Evolutionary conservation across 2,797 vertebrate species (phyloP).

Genomic region (Lophius americanus): DNA sequence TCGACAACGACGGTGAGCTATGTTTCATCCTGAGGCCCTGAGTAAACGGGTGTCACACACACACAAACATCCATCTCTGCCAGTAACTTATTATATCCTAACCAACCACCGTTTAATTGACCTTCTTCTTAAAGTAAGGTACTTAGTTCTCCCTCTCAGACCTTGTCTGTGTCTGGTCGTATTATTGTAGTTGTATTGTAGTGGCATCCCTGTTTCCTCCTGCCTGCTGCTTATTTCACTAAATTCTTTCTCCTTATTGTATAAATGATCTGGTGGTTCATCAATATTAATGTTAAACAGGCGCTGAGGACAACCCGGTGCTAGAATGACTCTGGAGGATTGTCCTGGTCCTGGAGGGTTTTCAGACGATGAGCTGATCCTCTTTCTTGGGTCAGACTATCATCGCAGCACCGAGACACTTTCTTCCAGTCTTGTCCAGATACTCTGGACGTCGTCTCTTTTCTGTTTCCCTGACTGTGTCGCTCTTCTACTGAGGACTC

Average conservation of each 20-base stretch:
- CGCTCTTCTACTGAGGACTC: conserved; percentile 12
- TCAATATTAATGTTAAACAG: conserved; percentile 58
- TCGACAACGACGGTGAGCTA: conserved; percentile 94
- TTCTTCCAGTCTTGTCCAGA: conserved; percentile 57
- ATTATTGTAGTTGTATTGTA: conserved; percentile 47
- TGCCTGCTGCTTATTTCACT: conserved; percentile 14
- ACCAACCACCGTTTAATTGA: not conserved
- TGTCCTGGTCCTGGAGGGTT: conserved; percentile 24
- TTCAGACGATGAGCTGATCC: conserved; percentile 42
- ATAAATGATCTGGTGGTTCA: conserved; percentile 21
- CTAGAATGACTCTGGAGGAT: conserved; percentile 76
- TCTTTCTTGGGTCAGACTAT: conserved; percentile 51
- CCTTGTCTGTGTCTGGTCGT: conserved; percentile 53
- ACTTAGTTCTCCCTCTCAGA: conserved; percentile 6
- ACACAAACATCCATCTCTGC: conserved; percentile 11
- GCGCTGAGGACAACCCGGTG: conserved; percentile 39
- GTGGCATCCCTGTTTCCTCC: conserved; percentile 16
- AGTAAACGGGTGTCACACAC: conserved; percentile 5
- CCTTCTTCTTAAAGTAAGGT: no score
- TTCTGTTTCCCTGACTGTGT: conserved; percentile 19
- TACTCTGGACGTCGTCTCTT: conserved; percentile 48
- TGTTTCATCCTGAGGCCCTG: conserved; percentile 12
- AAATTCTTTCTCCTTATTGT: conserved; percentile 18
- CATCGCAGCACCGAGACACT: conserved; percentile 60
- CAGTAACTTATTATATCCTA: conserved; percentile 16